These are phyloP conservation scores for Apogon hyalosoma DNA, from an alignment of 2,797 vertebrate genomes.

Conservation along the genomic window DNA sequence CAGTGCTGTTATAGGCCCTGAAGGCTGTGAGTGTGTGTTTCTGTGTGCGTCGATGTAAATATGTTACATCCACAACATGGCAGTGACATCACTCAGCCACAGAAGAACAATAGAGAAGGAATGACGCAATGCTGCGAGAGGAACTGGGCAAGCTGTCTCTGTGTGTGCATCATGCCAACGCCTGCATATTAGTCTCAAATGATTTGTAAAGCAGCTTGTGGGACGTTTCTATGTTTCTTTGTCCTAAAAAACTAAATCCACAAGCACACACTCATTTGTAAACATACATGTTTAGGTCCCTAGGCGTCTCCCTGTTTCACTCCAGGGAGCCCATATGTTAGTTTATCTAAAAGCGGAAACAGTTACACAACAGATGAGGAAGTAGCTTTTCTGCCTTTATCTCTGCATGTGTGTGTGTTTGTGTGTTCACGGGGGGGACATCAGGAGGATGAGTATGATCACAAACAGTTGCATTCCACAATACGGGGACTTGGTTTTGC, in stretches of 20 bases:
- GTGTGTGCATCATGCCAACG: constrained; percentile 39
- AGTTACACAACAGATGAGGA: constrained; percentile 79
- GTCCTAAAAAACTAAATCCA: not conserved
- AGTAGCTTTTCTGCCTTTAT: constrained; percentile 53
- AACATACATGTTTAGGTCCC: constrained; percentile 16
- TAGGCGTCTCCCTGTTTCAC: constrained; percentile 36
- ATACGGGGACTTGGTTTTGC: constrained; percentile 61
- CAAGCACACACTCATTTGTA: constrained; percentile 13
- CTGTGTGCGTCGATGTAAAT: constrained; percentile 33
- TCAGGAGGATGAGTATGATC: constrained; percentile 70
- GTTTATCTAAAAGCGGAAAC: constrained; percentile 78
- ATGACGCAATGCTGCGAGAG: constrained; percentile 71
- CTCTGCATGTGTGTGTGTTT: constrained; percentile 34
- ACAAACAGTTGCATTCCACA: constrained; percentile 78
- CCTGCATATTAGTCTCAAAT: constrained; percentile 33
- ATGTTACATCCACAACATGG: constrained; percentile 64
- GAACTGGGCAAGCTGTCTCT: constrained; percentile 74
- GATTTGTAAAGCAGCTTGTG: constrained; percentile 12
- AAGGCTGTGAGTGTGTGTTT: constrained; percentile 34
- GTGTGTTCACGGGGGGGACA: constrained; percentile 39
- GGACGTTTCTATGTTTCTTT: not conserved
- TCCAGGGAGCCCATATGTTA: constrained; percentile 67
- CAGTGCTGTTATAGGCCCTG: constrained; percentile 50
- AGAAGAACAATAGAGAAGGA: constrained; percentile 76
- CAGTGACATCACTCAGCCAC: constrained; percentile 76